Evolutionary conservation across 2,888 invertebrate species (phyloP).

Genomic region (Eupithecia dodoneata): DNA sequence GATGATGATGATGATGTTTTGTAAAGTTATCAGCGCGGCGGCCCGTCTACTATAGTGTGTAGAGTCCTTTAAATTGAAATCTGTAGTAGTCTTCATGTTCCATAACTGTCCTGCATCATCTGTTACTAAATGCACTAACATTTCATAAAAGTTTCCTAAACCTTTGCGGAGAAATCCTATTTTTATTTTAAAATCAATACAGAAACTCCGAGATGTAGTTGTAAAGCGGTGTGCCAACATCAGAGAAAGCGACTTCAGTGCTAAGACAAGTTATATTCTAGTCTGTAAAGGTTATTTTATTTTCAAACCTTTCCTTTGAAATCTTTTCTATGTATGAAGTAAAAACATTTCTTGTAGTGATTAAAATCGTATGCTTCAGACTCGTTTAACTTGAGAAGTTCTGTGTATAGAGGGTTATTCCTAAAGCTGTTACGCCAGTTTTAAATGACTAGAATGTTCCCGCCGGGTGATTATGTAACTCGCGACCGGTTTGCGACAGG

Average conservation of each 20-base stretch:
- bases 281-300: slow-evolving; percentile 1
- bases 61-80: neutral
- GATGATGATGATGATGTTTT: no score
- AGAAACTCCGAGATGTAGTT: slow-evolving; percentile 22
- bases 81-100: neutral
- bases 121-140: slow-evolving; percentile 3
- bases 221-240: slow-evolving; percentile 29
- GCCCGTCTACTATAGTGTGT: neutral
- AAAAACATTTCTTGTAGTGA: slow-evolving; percentile 33
- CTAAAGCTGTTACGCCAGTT: neutral
- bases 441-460: neutral
- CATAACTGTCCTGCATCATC: neutral
- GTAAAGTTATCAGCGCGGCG: neutral
- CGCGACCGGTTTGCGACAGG: no score
- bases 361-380: slow-evolving; percentile 36
- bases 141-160: slow-evolving; percentile 11
- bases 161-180: slow-evolving; percentile 9
- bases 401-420: neutral
- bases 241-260: slow-evolving; percentile 17
- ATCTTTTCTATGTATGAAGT: slow-evolving; percentile 8
- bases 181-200: slow-evolving; percentile 26
- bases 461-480: neutral
- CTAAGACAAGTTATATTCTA: slow-evolving; percentile 8
- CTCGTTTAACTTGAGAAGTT: slow-evolving; percentile 4
- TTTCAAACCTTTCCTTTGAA: neutral